Percentiles rank a stretch among this genome's conserved stretches.
Conservation (phyloP, 2,888 invertebrate genomes). For the Polyploca ridens region DNA sequence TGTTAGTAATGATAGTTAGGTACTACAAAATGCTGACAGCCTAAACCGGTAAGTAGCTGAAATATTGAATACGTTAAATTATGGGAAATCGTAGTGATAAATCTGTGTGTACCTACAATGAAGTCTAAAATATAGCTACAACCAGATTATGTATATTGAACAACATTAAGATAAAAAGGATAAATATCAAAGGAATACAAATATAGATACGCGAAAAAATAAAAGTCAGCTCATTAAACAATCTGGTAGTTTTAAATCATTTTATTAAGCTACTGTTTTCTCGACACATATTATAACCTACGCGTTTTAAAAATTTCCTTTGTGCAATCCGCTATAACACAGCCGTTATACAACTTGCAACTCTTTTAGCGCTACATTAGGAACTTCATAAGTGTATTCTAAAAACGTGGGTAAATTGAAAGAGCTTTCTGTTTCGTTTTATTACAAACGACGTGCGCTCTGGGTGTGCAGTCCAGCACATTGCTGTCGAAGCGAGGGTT, state of each 20-base stretch:
- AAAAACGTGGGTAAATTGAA: slow-evolving; percentile 10
- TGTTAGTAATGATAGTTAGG: too few relatives aligned
- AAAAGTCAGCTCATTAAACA: not conserved
- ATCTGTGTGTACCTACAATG: too few relatives aligned
- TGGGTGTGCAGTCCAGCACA: slow-evolving; percentile 2
- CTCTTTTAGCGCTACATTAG: slow-evolving; percentile 6
- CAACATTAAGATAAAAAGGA: too few relatives aligned
- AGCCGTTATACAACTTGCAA: not conserved
- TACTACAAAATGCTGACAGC: too few relatives aligned
- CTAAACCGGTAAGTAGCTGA: too few relatives aligned
- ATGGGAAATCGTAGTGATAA: too few relatives aligned
- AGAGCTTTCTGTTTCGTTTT: slow-evolving; percentile 7
- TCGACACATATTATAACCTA: not conserved
- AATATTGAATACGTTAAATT: too few relatives aligned
- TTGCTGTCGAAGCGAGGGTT: not conserved
- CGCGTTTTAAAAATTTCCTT: not conserved
- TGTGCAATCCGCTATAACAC: not conserved
- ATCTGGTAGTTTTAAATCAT: not conserved
- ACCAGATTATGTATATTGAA: too few relatives aligned
- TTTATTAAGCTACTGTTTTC: not conserved
- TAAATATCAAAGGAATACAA: too few relatives aligned
- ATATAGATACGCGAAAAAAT: too few relatives aligned
- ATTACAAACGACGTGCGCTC: not conserved
- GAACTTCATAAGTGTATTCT: slow-evolving; percentile 3
- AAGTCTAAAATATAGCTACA: too few relatives aligned